Conservation (phyloP, 2,113 vertebrate species). For the Carettochelys insculpta region DNA sequence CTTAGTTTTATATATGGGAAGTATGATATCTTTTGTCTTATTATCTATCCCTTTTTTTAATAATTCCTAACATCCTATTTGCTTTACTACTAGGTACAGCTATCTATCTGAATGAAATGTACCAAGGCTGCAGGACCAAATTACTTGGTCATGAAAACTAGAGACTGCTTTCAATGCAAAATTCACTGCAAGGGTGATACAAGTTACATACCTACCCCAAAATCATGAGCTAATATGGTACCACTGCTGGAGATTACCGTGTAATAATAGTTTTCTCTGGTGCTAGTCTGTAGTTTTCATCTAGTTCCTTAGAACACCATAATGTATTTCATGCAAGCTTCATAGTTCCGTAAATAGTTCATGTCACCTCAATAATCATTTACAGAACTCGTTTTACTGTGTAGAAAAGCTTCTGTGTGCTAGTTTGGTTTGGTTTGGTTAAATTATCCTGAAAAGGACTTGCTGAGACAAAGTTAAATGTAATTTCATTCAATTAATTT, state of each 20-base stretch:
- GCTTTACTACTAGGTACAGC: no score
- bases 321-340: neutral
- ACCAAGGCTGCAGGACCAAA: slow-evolving; percentile 41
- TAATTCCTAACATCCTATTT: no score
- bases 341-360: slow-evolving; percentile 13
- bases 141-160: slow-evolving; percentile 17
- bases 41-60: no score
- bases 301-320: neutral
- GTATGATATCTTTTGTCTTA: no score
- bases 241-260: neutral
- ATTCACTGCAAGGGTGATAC: neutral
- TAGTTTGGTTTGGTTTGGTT: slow-evolving; percentile 39
- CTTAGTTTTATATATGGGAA: no score
- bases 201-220: neutral
- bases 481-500: slow-evolving; percentile 18
- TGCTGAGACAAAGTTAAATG: slow-evolving; percentile 22
- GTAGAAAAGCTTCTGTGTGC: neutral
- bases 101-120: slow-evolving; percentile 24
- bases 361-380: neutral
- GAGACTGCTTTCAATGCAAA: slow-evolving; percentile 53
- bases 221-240: neutral
- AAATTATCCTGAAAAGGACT: neutral
- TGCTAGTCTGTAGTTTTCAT: neutral
- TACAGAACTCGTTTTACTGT: neutral
- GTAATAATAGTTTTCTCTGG: neutral